A percentile compares a stretch with the other conserved stretches of the same genome.
These are phyloP conservation scores for Haliaeetus leucogaster DNA, from an alignment of 2,113 vertebrate species.

Conservation along the genomic window DNA sequence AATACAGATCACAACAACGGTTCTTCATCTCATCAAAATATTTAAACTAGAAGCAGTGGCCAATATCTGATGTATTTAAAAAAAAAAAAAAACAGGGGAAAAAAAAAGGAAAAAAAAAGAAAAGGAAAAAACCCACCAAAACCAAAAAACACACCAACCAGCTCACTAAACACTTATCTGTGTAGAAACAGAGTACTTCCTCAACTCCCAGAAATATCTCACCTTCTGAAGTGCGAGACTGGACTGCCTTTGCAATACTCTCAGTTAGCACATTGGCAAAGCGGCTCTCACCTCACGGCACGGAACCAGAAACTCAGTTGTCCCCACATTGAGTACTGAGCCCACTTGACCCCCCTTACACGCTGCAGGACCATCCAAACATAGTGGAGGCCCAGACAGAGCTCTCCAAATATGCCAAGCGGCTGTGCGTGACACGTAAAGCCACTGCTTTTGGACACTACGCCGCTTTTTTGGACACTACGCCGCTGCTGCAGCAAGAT, in stretches of 20 bases:
- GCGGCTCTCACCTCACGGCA: fast-evolving
- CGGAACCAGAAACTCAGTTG: neutral
- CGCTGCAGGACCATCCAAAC: neutral
- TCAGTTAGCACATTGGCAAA: neutral
- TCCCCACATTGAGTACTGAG: neutral
- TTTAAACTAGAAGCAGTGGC: neutral
- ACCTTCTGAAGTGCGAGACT: neutral
- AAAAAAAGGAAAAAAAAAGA: too few relatives aligned
- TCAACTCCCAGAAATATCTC: neutral
- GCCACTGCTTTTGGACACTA: neutral
- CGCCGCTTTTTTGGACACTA: fast-evolving
- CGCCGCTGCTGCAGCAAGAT: neutral
- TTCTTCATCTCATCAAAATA: neutral
- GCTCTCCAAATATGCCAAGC: neutral
- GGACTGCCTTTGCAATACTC: neutral
- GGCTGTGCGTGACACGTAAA: fast-evolving
- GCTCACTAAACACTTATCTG: neutral
- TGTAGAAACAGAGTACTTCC: neutral
- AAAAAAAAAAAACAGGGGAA: neutral
- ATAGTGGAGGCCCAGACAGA: neutral
- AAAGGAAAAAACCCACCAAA: neutral
- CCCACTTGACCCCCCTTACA: neutral
- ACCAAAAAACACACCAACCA: neutral
- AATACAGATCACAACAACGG: neutral
- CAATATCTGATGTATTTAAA: neutral